A percentile compares a stretch with the other conserved stretches of the same genome.
Evolutionary conservation across 2,888 invertebrate species (phyloP).

Genomic region (Cheilosia grossa): DNA sequence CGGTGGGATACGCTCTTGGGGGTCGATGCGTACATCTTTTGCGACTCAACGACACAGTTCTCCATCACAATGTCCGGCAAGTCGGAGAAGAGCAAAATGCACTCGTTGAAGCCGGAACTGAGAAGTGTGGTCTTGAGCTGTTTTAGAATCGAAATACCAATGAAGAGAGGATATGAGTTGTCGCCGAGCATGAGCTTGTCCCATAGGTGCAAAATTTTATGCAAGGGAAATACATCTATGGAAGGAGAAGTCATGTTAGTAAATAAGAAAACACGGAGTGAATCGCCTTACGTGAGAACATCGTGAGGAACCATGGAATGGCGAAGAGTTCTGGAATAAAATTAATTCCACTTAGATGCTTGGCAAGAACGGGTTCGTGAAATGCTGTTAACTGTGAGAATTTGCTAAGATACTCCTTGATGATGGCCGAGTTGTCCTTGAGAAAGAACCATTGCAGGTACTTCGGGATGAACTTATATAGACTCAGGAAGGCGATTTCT

Average conservation of each 20-base stretch:
- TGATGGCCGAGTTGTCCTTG: slow-evolving; percentile 97
- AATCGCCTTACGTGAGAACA: slow-evolving; percentile 95
- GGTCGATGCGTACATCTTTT: slow-evolving; percentile 90
- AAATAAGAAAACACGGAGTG: not conserved
- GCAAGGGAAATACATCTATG: slow-evolving; percentile 97
- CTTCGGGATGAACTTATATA: slow-evolving; percentile 97
- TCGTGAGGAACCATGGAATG: slow-evolving; percentile 99
- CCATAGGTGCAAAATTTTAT: slow-evolving; percentile 99
- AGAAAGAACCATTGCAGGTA: slow-evolving; percentile 98
- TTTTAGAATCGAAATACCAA: slow-evolving; percentile 95
- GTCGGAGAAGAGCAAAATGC: slow-evolving; percentile 99
- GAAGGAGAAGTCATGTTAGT: slow-evolving; percentile 55
- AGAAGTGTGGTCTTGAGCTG: slow-evolving; percentile 93
- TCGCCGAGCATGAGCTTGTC: slow-evolving; percentile 97
- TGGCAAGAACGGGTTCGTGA: slow-evolving; percentile 95
- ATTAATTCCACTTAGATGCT: slow-evolving; percentile 95
- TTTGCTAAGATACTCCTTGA: slow-evolving; percentile 98
- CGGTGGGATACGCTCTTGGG: slow-evolving; percentile 95
- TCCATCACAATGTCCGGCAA: slow-evolving; percentile 98
- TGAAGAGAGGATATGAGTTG: slow-evolving; percentile 95
- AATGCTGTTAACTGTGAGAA: slow-evolving; percentile 98
- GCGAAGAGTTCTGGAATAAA: slow-evolving; percentile 99
- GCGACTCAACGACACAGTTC: slow-evolving; percentile 94
- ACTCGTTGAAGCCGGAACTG: slow-evolving; percentile 98
- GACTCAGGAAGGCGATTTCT: slow-evolving; percentile 97